Evolutionary conservation across 2,113 vertebrate genomes (phyloP), one percentile per base, ranked within the genome.

Genomic region (Tonatia bakeri): DNA sequence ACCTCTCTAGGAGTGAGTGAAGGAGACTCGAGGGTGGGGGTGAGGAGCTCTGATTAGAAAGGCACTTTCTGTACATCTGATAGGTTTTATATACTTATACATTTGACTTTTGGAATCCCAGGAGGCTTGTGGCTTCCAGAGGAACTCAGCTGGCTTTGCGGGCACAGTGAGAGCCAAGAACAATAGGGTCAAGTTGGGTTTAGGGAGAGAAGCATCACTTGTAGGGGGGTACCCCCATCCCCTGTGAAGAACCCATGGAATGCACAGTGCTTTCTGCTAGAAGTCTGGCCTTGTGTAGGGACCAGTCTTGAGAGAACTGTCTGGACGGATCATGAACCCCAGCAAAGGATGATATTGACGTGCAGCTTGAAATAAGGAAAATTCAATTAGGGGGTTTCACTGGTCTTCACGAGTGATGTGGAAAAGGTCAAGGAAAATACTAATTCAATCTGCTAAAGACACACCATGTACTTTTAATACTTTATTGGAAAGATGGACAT

Each of bases 381-480:
- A 97, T 96, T 96, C 69, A 72, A 95, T 94, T 90, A 96, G 91
- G 70, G 79, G 26, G 64, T 91, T 73, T 96, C 82, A 0, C 50
- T 72, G 92, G 84, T 92, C 94, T 96, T 95, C 94, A 76, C 95
- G 83, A 95, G 86, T 7, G 20, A 96, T 65, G 52, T 79, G 88
- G 86, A 26, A 65, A 76, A 33, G 36, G 93, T 88, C 95, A 79
- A n/a, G 90, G 85, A 92, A 97, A 91, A 91, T 87, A 81, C 88
- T 97, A 97, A 97, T 94, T 91, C 82, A 84, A 91, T 97, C 85
- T 96, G 45, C 75, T 10, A 59, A 61, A 24, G 59, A 81, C 17
- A 24, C 52, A 75, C 50, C 45, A 8, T 59, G 26, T 16, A 80
- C 90, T 90, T 72, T 95, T 77, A 91, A 56, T 91, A 73, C 90